Evolutionary conservation across 2,888 invertebrate genomes (phyloP).

Genomic region (Seladonia tumulorum): DNA sequence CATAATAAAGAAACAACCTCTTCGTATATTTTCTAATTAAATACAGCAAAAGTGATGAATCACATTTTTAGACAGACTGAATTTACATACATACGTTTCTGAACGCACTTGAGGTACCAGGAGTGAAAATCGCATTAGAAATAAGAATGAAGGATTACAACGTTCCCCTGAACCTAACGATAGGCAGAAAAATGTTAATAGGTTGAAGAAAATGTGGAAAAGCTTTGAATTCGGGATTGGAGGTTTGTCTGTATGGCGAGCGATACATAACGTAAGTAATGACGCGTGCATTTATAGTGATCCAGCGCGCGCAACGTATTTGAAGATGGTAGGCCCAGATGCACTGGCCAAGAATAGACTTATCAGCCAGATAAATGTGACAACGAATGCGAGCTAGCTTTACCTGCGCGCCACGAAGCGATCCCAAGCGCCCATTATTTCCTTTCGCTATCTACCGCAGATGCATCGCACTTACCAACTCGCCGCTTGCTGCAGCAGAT

Average conservation of each 20-base stretch:
- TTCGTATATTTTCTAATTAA: not conserved
- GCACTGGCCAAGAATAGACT: conserved; percentile 64
- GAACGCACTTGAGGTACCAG: not conserved
- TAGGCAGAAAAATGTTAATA: not conserved
- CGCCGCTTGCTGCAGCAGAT: conserved; percentile 54
- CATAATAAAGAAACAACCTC: not conserved
- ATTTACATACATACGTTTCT: not conserved
- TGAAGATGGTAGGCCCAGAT: conserved; percentile 64
- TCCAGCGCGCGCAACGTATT: conserved; percentile 57
- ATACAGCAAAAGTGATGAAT: too few relatives aligned
- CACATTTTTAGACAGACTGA: too few relatives aligned
- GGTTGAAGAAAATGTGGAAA: not conserved
- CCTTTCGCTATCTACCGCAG: conserved; percentile 67
- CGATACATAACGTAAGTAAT: conserved; percentile 51
- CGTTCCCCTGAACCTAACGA: not conserved
- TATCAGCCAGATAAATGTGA: conserved; percentile 70
- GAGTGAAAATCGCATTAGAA: not conserved
- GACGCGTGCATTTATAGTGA: conserved; percentile 58
- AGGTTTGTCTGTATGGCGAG: conserved; percentile 43
- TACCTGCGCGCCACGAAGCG: conserved; percentile 53
- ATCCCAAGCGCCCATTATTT: conserved; percentile 67
- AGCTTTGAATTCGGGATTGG: not conserved
- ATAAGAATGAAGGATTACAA: too few relatives aligned
- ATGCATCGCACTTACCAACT: conserved; percentile 66
- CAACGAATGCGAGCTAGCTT: conserved; percentile 63